Evolutionary conservation across 2,113 vertebrate species (phyloP).

Genomic region (Thunnus thynnus): DNA sequence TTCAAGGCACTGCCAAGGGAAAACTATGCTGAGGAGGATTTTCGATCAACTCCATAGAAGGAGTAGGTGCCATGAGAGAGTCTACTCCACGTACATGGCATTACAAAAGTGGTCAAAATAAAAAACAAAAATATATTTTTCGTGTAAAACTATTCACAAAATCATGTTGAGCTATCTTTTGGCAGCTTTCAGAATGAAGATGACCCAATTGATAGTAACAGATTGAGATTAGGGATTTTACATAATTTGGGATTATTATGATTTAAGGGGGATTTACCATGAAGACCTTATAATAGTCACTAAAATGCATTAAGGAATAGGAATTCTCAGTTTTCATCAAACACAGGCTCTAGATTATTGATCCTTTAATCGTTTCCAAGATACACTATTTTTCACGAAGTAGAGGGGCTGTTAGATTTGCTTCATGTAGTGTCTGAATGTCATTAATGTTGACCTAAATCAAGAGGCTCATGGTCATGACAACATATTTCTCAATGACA

Average conservation of each 20-base stretch:
- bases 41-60: conserved; percentile 47
- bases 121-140: conserved; percentile 19
- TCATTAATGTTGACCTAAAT: conserved; percentile 31
- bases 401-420: not conserved
- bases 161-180: conserved; percentile 21
- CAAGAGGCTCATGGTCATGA: not conserved
- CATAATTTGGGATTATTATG: conserved; percentile 76
- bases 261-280: conserved; percentile 48
- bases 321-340: conserved; percentile 11
- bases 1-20: conserved; percentile 59
- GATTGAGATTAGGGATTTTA: conserved; percentile 73
- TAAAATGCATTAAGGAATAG: conserved; percentile 29
- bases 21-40: conserved; percentile 62
- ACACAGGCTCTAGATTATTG: conserved; percentile 1
- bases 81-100: conserved; percentile 4
- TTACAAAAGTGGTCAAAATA: conserved; percentile 17
- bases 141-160: not conserved
- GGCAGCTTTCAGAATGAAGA: conserved; percentile 40
- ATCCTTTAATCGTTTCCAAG: not conserved
- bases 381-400: not conserved
- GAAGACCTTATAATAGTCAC: conserved; percentile 22
- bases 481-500: conserved; percentile 52
- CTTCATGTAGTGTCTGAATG: conserved; percentile 19
- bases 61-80: conserved; percentile 40
- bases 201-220: conserved; percentile 72